A percentile compares a stretch with the other conserved stretches of the same genome.
phyloP scores from a whole-genome alignment of 2,888 invertebrate genomes.

The Carpatolechia fugitivella region DNA sequence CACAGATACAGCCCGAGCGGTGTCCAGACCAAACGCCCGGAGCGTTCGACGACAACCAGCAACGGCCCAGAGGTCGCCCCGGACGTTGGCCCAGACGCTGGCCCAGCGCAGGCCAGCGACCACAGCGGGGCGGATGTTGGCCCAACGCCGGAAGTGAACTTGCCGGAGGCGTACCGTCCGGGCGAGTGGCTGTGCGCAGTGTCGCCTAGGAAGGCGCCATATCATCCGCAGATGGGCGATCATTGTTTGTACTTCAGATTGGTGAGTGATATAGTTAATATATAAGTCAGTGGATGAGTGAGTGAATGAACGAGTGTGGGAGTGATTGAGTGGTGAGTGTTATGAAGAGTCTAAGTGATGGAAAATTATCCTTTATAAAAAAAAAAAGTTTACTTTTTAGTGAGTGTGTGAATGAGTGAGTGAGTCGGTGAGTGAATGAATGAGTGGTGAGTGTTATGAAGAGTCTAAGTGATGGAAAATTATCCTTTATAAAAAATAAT shows the following conservation, averaged over 20 bases:
- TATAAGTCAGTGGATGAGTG: no score
- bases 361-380: no score
- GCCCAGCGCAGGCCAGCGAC: conserved; percentile 28
- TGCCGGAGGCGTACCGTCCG: conserved; percentile 89
- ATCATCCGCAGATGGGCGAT: conserved; percentile 97
- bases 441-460: no score
- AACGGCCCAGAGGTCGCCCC: neutral
- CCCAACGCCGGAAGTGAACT: conserved; percentile 34
- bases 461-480: no score
- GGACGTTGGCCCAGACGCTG: conserved; percentile 34
- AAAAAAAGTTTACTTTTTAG: no score
- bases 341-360: no score
- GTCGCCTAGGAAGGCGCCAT: conserved; percentile 95
- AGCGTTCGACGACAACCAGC: neutral
- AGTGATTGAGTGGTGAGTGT: no score
- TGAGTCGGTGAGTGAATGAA: no score
- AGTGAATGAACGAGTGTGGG: no score
- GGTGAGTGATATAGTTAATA: conserved; percentile 44
- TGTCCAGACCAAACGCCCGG: no score
- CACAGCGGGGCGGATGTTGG: neutral
- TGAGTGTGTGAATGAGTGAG: no score
- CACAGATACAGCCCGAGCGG: neutral
- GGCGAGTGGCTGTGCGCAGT: conserved; percentile 97
- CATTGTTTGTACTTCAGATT: conserved; percentile 88
- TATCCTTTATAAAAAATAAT: no score